Evolutionary conservation across 37 sponge, comb jelly and placozoan species (phyloP), one percentile per base, ranked within the genome.

Genomic region (Ephydatia muelleri): DNA sequence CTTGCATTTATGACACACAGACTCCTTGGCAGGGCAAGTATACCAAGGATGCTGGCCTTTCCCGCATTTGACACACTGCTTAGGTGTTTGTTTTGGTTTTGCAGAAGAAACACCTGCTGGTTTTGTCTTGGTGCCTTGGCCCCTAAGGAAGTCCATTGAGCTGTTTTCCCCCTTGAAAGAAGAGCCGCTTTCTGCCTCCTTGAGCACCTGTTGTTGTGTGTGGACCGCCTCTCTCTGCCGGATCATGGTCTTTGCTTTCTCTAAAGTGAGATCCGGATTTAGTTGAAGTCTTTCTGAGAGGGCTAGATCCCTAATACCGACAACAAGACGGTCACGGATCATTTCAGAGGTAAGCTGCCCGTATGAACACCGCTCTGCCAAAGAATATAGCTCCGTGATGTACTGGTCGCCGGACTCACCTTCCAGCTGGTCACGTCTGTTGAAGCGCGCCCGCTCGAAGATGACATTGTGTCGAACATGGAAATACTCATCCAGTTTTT

Each of bases 1-100:
- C 29, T 85, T 76, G 70, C 78, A 85, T 25, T 68, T 77, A 49
- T 68, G 70, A 40, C 85, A 85, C 28, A 49, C 47, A 29, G 78
- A 78, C n/a, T 85, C 85, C 77, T 69, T 77, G 70, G 78, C 85
- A 31, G 85, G 85, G 47, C 85, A 85, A 8, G n/a, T 3, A 23
- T 85, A 14, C 33, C 72, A 43, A 22, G 77, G 2, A 38, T 47
- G 75, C 9, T 67, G 75, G n/a, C 66, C 68, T 38, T 31, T 73
- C 38, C 67, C 82, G 73, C 76, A 87, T 75, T 32, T 73, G 30
- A 26, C 37, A 38, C 67, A 48, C 35, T 75, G 32, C 12, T 22
- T 48, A 13, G 43, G 34, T 49, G 73, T 32, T 49, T 21, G 43
- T 43, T 43, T 43, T 43, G 43, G 43, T 6, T 43, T 43, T 43